Evolutionary conservation across 2,113 vertebrate species (phyloP).

Genomic region (Dinomys branickii): DNA sequence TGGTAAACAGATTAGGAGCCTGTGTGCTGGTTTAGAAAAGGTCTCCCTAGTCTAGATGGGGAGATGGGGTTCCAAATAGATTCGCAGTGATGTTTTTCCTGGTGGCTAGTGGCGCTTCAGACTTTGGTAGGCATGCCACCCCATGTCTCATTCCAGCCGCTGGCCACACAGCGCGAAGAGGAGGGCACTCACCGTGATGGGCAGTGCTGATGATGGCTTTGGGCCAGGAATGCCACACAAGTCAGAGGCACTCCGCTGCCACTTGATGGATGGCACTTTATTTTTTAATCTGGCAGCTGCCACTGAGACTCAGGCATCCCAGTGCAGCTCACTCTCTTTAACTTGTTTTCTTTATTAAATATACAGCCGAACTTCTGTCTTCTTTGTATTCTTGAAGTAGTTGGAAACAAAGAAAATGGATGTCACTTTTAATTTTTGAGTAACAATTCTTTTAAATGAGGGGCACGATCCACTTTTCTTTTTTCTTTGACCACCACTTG

Average conservation of each 20-base stretch:
- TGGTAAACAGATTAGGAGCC: neutral
- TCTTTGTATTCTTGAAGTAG: neutral
- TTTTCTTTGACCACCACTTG: neutral
- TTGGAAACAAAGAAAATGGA: neutral
- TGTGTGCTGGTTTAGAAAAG: neutral
- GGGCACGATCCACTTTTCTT: neutral
- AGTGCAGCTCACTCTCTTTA: constrained; percentile 1
- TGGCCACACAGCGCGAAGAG: neutral
- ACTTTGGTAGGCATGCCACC: neutral
- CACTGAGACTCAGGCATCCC: constrained; percentile 55
- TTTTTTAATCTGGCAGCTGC: constrained; percentile 62
- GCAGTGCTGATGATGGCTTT: neutral
- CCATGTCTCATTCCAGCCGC: neutral
- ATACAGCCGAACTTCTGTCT: constrained; percentile 23
- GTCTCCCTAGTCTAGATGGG: neutral
- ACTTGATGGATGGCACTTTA: neutral
- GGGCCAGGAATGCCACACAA: neutral
- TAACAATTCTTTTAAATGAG: neutral
- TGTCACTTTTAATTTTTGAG: neutral
- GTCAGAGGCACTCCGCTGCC: fast-evolving
- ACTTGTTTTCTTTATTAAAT: constrained; percentile 68
- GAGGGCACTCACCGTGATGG: fast-evolving
- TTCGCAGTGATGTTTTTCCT: neutral
- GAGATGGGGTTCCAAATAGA: neutral
- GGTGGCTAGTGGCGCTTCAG: neutral